Percentiles rank a stretch among this genome's conserved stretches.
phyloP scores from a whole-genome alignment of 2,888 invertebrate species.

The Leptodirus hochenwartii region DNA sequence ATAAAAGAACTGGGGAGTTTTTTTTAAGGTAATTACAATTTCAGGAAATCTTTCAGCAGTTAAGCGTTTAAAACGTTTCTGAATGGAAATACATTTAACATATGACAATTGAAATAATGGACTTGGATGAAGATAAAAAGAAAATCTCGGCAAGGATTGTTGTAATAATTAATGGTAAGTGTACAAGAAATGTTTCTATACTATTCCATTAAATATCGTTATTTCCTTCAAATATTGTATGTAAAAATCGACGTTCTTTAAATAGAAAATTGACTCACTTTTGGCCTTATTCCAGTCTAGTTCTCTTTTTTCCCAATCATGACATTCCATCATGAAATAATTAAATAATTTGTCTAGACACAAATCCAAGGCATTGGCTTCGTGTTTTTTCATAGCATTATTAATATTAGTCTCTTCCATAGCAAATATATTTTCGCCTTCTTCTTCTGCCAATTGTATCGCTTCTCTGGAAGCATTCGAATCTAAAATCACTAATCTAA shows the following conservation, averaged over 20 bases:
- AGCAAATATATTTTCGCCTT: constrained; percentile 27
- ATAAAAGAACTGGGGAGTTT: no score
- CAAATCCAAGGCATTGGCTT: constrained; percentile 53
- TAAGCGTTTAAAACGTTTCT: no score
- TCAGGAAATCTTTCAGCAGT: no score
- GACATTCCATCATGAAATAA: constrained; percentile 45
- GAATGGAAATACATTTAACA: no score
- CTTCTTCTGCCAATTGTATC: constrained; percentile 32
- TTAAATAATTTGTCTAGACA: constrained; percentile 55
- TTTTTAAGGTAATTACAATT: no score
- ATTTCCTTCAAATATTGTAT: no score
- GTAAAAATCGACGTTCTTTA: no score
- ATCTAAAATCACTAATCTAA: constrained; percentile 55
- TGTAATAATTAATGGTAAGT: constrained; percentile 5
- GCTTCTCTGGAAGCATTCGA: constrained; percentile 43
- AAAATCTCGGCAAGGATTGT: constrained; percentile 2
- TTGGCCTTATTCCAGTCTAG: constrained; percentile 38
- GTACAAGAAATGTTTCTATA: not conserved
- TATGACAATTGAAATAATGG: no score
- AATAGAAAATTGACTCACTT: no score
- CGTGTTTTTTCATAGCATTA: constrained; percentile 30
- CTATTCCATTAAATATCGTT: no score
- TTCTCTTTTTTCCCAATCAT: constrained; percentile 25
- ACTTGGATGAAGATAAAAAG: constrained; percentile 6
- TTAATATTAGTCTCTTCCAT: constrained; percentile 33